Base-by-base conservation (phyloP, 2,888 invertebrate species). In the Aplocera efformata region DNA sequence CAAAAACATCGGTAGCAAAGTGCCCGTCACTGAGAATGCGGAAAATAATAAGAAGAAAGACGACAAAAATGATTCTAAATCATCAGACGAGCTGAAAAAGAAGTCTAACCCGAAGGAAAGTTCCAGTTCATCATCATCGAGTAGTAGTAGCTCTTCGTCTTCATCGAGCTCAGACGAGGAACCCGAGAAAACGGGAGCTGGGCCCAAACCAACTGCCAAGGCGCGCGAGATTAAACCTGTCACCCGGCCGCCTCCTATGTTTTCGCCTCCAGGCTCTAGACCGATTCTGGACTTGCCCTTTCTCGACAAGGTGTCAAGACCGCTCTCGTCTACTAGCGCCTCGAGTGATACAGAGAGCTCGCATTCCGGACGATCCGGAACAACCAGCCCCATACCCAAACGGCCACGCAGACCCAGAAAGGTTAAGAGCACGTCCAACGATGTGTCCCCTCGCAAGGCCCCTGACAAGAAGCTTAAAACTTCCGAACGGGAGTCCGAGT, bases 401-500 rank as follows among this genome's bases (percentile, higher is more conserved):
- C 68, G 86, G 46, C 84, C 83, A n/a, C 72, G 81, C 9, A 65
- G 86, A 50, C 73, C 82, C 35, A 66, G 86, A 58, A 84, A 81
- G 63, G 72, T 68, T 37, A 80, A 81, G 59, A 82, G 79, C 55
- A 48, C 68, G 47, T 80, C 84, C 35, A 71, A 60, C 33, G 83
- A 83, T 67, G 60, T 69, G 49, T 71, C 78, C 70, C 75, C 77
- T 53, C 90, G 90, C 79, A 92, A 91, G 91, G 90, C 92, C 90
- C 92, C 92, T 77, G 92, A 92, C 85, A 93, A 92, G 93, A 93
- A 93, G 92, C 92, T 92, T 92, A 93, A 93, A 93, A 92, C 92
- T 92, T 92, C 93, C 92, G 93, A 93, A 90, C 91, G 91, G 92
- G 90, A 91, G 90, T 90, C 91, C 90, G 92, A 91, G 90, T 90